These are phyloP conservation scores for Phyllotreta striolata DNA, from an alignment of 2,888 invertebrate species.

Conservation along the genomic window DNA sequence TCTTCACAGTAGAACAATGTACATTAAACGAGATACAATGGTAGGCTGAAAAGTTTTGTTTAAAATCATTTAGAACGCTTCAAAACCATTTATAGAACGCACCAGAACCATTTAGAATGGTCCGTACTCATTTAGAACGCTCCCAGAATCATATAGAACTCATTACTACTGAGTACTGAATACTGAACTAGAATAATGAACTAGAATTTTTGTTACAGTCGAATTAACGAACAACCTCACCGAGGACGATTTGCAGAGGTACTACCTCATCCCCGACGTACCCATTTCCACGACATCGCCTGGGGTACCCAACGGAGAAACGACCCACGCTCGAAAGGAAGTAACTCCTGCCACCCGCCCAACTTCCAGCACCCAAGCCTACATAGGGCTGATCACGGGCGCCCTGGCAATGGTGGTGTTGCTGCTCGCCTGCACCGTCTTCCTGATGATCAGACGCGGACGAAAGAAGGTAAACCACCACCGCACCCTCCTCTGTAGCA, in stretches of 20 bases:
- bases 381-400: slow-evolving; percentile 73
- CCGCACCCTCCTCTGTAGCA: too few relatives aligned
- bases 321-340: slow-evolving; percentile 63
- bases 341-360: slow-evolving; percentile 68
- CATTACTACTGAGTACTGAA: too few relatives aligned
- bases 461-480: slow-evolving; percentile 61
- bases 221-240: slow-evolving; percentile 69
- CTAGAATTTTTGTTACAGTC: slow-evolving; percentile 58
- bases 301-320: slow-evolving; percentile 57
- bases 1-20: too few relatives aligned
- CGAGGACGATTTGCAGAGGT: slow-evolving; percentile 68
- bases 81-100: too few relatives aligned
- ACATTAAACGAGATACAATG: too few relatives aligned
- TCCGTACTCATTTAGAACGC: too few relatives aligned
- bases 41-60: too few relatives aligned
- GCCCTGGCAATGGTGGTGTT: slow-evolving; percentile 72
- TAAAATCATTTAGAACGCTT: too few relatives aligned
- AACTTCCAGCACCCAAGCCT: slow-evolving; percentile 65
- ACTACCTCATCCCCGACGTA: slow-evolving; percentile 66
- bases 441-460: slow-evolving; percentile 72
- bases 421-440: slow-evolving; percentile 70
- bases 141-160: too few relatives aligned
- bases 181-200: background rate
- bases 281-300: slow-evolving; percentile 56
- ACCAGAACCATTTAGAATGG: too few relatives aligned